A percentile compares a stretch with the other conserved stretches of the same genome.
Conservation (phyloP, 2,888 invertebrate species). For the Hypolimnas misippus region DNA sequence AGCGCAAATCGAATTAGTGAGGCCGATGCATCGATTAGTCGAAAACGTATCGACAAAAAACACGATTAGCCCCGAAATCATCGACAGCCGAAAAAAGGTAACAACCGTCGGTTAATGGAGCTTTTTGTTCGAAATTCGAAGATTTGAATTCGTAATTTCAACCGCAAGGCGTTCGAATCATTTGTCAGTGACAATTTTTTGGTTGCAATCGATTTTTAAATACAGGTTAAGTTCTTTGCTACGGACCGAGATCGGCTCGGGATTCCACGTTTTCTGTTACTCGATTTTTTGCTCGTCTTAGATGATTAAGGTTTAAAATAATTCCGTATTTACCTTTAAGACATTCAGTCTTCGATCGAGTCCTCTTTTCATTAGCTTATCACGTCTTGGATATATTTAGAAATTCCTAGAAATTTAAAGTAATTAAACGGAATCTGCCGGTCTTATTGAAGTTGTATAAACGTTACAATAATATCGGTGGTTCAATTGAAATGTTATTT, state of each 20-base stretch:
- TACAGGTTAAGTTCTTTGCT: slow-evolving; percentile 74
- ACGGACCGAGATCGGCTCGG: slow-evolving; percentile 43
- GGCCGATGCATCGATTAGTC: slow-evolving; percentile 79
- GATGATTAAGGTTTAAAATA: slow-evolving; percentile 25
- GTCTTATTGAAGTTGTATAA: background rate
- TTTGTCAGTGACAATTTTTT: slow-evolving; percentile 85
- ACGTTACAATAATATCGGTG: background rate
- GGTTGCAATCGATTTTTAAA: slow-evolving; percentile 84
- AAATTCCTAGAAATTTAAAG: background rate
- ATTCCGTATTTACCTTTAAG: background rate
- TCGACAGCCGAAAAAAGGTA: slow-evolving; percentile 80
- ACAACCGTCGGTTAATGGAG: slow-evolving; percentile 78
- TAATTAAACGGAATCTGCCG: background rate
- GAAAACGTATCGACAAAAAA: slow-evolving; percentile 78
- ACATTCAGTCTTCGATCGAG: no score
- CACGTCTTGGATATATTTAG: background rate
- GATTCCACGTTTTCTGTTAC: slow-evolving; percentile 50
- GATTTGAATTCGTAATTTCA: slow-evolving; percentile 83
- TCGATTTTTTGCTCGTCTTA: slow-evolving; percentile 27
- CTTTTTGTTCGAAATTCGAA: slow-evolving; percentile 82
- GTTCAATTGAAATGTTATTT: background rate
- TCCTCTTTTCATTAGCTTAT: background rate
- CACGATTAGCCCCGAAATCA: slow-evolving; percentile 80
- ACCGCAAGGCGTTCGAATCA: slow-evolving; percentile 83
- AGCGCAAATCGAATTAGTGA: slow-evolving; percentile 81